phyloP scores from a whole-genome alignment of 2,888 invertebrate species.

The Neoaliturus tenellus region DNA sequence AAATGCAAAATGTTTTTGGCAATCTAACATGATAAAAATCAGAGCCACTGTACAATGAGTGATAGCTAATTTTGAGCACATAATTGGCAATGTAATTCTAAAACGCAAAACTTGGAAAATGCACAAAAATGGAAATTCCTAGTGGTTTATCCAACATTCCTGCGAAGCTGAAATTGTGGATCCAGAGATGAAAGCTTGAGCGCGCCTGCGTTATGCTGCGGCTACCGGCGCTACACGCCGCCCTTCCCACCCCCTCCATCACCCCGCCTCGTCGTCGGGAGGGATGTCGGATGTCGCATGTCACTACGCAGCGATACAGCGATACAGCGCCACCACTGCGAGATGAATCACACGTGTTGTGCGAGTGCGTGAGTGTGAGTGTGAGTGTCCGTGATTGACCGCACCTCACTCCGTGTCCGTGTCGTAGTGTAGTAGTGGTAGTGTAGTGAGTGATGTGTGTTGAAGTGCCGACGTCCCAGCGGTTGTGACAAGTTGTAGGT shows the following conservation, averaged over 20 bases:
- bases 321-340: neutral
- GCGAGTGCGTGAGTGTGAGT: neutral
- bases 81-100: too few relatives aligned
- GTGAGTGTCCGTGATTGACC: neutral
- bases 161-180: neutral
- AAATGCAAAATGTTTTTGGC: too few relatives aligned
- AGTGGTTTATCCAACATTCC: too few relatives aligned
- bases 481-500: neutral
- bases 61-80: too few relatives aligned
- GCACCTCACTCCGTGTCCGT: neutral
- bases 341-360: too few relatives aligned
- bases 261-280: neutral
- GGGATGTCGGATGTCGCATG: neutral
- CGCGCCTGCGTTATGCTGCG: neutral
- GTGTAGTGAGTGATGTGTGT: neutral
- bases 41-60: too few relatives aligned
- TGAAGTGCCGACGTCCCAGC: too few relatives aligned
- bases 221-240: neutral
- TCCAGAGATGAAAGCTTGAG: neutral
- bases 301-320: neutral
- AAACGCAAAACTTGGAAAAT: too few relatives aligned
- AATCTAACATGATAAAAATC: too few relatives aligned
- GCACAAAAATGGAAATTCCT: too few relatives aligned
- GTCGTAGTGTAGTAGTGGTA: neutral
- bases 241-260: neutral